A percentile compares a stretch with the other conserved stretches of the same genome.
phyloP scores from a whole-genome alignment of 2,888 invertebrate species.

The Rhodophaea formosa region DNA sequence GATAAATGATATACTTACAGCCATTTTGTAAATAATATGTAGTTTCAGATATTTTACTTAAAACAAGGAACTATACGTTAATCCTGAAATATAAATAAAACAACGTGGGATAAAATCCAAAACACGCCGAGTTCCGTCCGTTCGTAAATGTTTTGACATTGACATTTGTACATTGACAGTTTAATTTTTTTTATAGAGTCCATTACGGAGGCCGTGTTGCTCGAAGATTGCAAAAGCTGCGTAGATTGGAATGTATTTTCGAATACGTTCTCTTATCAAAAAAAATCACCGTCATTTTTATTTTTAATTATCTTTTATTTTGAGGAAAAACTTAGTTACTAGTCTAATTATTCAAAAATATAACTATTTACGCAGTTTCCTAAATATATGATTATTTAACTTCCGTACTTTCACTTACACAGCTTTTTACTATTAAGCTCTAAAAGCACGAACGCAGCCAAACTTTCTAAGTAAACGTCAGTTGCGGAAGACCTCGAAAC shows the following conservation, averaged over 20 bases:
- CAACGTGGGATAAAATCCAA: slow-evolving; percentile 36
- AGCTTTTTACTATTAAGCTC: too few relatives aligned
- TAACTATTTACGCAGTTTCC: too few relatives aligned
- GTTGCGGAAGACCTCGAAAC: slow-evolving; percentile 59
- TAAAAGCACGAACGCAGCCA: slow-evolving; percentile 43
- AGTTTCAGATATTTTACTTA: neutral
- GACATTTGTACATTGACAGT: neutral
- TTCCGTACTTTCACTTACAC: too few relatives aligned
- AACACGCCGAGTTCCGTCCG: neutral
- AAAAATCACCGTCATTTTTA: slow-evolving; percentile 18
- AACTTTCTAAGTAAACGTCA: slow-evolving; percentile 75
- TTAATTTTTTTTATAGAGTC: too few relatives aligned
- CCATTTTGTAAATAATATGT: slow-evolving; percentile 42
- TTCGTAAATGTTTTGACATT: slow-evolving; percentile 5
- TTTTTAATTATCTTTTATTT: neutral
- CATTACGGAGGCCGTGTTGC: neutral
- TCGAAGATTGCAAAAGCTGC: neutral
- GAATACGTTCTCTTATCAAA: neutral
- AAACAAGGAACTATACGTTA: neutral
- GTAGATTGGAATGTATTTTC: neutral
- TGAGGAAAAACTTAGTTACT: too few relatives aligned
- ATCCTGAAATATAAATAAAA: slow-evolving; percentile 32
- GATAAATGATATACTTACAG: slow-evolving; percentile 47
- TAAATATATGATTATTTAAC: too few relatives aligned
- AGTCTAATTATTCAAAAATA: too few relatives aligned